Base-by-base conservation (phyloP, 2,113 vertebrate species). In the Scomber colias region DNA sequence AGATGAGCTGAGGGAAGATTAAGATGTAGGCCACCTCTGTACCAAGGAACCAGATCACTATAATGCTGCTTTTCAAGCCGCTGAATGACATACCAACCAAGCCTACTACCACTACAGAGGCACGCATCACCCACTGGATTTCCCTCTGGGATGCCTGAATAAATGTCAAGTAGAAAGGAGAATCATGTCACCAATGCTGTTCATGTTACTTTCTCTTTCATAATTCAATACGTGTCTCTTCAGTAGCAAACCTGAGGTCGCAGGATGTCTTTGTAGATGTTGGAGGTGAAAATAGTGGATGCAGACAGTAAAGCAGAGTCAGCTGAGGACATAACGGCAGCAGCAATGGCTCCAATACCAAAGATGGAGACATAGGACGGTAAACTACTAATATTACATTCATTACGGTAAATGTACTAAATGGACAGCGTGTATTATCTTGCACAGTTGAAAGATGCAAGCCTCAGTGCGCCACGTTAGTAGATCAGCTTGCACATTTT, bases 1-100 rank as follows among this genome's bases (percentile, higher is more conserved):
- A 95, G 69, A 93, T 81, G 4, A 96, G 91, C 72, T 95, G 95
- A 5, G 95, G 93, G 65, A 96, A 95, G 14, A 95, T 75, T 3
- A 96, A 2, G 0, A 83, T 48, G 0, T 95, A 95, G 15, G 92
- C 67, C 35, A 95, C 56, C 46, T 95, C 95, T 3, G 87, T 72
- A 0, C 89, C 84, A 57, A 95, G 71, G 56, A 95, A 90, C 93
- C 93, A 94, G 17, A 96, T 83, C 24, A 91, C 44, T 0, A 92
- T 86, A 40, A 94, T 5, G n/a, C 94, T 95, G 71, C 70, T 82
- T 44, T 91, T 89, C 44, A 88, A 63, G 57, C 87, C 88, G 24
- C 93, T 87, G 75, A 96, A 71, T 7, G 60, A 44, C 0, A 88
- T 87, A 11, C 93, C 92, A 1, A 70, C 61, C 0, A 92, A 30